Evolutionary conservation across 2,797 vertebrate genomes (phyloP), one percentile per base, ranked within the genome.

Genomic region (Eupleurogrammus muticus): DNA sequence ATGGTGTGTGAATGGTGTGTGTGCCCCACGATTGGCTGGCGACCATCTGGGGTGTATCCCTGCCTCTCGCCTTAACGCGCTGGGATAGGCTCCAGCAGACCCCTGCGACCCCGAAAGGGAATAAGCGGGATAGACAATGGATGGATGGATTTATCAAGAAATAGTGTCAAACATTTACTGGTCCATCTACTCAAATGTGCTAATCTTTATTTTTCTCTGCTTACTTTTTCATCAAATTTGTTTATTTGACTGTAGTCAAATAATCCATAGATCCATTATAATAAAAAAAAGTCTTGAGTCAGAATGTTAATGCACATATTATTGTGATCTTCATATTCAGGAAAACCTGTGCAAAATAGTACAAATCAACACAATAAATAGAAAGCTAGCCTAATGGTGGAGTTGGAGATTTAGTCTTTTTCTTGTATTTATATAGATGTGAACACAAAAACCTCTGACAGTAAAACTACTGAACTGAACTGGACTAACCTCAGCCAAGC

Each of bases 401-500:
- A 47, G 49, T 6, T 13, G 40, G 16, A 42, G 16, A 61, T 57
- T 23, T 50, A 9, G 20, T 19, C 8, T 32, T 12, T 16, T 35
- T 57, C 17, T 40, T n/a, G 32, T 23, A 52, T 50, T 64, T n/a
- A 36, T 40, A 35, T 65, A n/a, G 24, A 46, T 5, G 2, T 44
- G 9, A 61, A 61, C 19, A 19, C 17, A 67, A 10, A 5, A 38
- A 40, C 24, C 11, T 17, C 1, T 8, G 53, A 47, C 17, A 56
- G 50, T 8, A 63, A 17, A 32, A 20, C 42, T 9, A 44, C 12
- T 53, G 40, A 42, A 16, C 4, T 16, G 14, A 42, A 42, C 40
- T 42, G 40, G 10, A 2, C 40, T 42, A 42, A 42, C 40, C 5
- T 42, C 40, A 42, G 2, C 14, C 5, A 13, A 40, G 38, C 14